Evolutionary conservation across 2,888 invertebrate species (phyloP).

Genomic region (Charanyca ferruginea): DNA sequence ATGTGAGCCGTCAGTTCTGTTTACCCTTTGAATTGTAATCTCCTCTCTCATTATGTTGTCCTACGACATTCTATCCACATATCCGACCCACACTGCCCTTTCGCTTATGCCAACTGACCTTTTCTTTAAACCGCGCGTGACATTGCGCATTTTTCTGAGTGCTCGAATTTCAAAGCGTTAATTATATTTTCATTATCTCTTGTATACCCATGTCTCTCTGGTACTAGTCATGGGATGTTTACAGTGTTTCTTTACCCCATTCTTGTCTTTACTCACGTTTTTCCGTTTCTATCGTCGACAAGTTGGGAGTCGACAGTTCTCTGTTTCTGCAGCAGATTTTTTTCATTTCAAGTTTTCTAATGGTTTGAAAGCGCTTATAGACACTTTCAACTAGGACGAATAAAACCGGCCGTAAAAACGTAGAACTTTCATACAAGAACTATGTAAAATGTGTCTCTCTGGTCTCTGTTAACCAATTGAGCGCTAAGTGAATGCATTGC

Average conservation of each 20-base stretch:
- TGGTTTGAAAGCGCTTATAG: no score
- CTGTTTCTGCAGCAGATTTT: no score
- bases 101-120: constrained; percentile 44
- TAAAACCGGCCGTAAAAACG: not conserved
- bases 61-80: constrained; percentile 51
- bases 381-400: no score
- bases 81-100: constrained; percentile 40
- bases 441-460: not conserved
- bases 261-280: not conserved
- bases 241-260: not conserved
- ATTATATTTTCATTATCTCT: constrained; percentile 42
- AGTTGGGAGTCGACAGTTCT: no score
- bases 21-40: constrained; percentile 47
- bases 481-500: constrained; percentile 27
- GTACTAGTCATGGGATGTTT: constrained; percentile 13
- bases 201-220: constrained; percentile 27
- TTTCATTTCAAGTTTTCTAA: no score
- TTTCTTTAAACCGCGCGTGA: constrained; percentile 52
- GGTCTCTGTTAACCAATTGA: constrained; percentile 16
- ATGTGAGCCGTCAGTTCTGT: constrained; percentile 40
- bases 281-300: no score
- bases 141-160: constrained; percentile 35
- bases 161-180: constrained; percentile 36
- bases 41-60: constrained; percentile 50
- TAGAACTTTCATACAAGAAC: not conserved